Percentiles rank a stretch among this genome's conserved stretches.
Conservation (phyloP, 2,113 vertebrate species). For the Tachuris rubrigastra region DNA sequence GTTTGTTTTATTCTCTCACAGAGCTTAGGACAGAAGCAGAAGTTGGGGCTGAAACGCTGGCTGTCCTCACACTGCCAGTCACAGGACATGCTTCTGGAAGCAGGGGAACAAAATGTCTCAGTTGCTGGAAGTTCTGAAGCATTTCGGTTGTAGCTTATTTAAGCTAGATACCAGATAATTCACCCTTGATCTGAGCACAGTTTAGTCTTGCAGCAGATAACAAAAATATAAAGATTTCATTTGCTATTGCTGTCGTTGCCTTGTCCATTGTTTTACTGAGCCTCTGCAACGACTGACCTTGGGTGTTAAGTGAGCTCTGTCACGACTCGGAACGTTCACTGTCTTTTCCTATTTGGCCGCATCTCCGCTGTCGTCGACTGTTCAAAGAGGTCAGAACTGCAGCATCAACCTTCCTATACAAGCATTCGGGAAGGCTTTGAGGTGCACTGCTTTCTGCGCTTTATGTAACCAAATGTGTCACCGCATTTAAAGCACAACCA, state of each 20-base stretch:
- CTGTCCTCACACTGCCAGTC: background rate
- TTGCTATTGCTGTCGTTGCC: background rate
- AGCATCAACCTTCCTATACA: background rate
- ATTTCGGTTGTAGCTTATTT: background rate
- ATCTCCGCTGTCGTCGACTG: background rate
- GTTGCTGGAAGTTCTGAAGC: background rate
- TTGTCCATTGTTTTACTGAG: background rate
- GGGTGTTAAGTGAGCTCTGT: background rate
- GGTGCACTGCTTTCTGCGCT: background rate
- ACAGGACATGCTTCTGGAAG: background rate
- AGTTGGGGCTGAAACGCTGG: background rate
- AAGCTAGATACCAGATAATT: background rate
- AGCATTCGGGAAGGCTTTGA: background rate
- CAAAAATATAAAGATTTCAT: background rate
- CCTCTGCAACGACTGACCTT: background rate
- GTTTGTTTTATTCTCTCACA: background rate
- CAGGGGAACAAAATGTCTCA: background rate
- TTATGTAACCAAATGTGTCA: conserved; percentile 25
- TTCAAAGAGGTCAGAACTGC: background rate
- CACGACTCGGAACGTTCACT: background rate
- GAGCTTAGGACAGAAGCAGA: background rate
- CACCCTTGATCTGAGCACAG: background rate
- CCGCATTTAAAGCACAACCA: background rate
- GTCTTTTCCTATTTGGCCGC: background rate
- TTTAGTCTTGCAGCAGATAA: background rate